Conservation (phyloP, 2,797 vertebrate genomes). For the Okamejei kenojei region DNA sequence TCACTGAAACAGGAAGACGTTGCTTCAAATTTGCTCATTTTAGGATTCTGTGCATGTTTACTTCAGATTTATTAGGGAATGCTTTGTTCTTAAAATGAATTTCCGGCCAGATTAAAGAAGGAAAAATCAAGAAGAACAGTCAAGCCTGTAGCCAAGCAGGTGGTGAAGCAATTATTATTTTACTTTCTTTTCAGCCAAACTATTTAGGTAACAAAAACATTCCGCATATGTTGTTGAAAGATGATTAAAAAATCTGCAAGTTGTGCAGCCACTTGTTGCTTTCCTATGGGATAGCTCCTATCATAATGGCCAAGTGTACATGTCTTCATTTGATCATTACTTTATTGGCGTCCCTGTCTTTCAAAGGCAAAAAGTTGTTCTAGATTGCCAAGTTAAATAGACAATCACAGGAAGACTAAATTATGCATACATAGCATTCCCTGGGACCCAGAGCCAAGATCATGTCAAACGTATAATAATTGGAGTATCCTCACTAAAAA, state of each 20-base stretch:
- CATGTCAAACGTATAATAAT: constrained; percentile 93
- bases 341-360: constrained; percentile 71
- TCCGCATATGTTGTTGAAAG: constrained; percentile 49
- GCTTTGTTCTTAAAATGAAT: constrained; percentile 58
- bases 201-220: constrained; percentile 60
- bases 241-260: constrained; percentile 41
- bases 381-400: constrained; percentile 74
- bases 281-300: constrained; percentile 50
- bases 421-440: constrained; percentile 94
- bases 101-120: constrained; percentile 67
- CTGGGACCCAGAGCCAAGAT: constrained; percentile 79
- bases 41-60: constrained; percentile 11
- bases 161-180: constrained; percentile 63
- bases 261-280: constrained; percentile 30
- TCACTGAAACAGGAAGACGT: background rate
- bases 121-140: constrained; percentile 66
- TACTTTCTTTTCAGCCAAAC: constrained; percentile 46
- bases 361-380: constrained; percentile 68
- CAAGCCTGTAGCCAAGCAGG: constrained; percentile 69
- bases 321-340: constrained; percentile 64
- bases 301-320: constrained; percentile 70
- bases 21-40: background rate
- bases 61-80: constrained; percentile 30
- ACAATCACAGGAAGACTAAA: constrained; percentile 98
- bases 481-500: constrained; percentile 80